Conservation (phyloP, 2,888 invertebrate species). For the Caenorhabditis sp. region DNA sequence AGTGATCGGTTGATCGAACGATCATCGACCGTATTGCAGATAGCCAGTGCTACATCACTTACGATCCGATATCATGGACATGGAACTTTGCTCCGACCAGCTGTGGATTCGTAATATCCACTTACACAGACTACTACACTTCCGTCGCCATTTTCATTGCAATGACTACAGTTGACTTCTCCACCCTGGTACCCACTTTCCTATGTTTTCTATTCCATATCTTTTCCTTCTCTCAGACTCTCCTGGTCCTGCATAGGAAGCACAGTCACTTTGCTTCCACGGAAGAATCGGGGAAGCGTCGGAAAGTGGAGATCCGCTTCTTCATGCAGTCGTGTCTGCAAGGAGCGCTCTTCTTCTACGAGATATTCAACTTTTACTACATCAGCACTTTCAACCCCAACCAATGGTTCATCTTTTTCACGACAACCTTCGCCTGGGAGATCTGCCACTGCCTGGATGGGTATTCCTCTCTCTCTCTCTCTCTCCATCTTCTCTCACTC, state of each 20-base stretch:
- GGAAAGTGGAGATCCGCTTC: constrained; percentile 59
- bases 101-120: constrained; percentile 61
- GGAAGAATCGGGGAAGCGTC: constrained; percentile 20
- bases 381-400: constrained; percentile 48
- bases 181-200: constrained; percentile 51
- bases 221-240: no score
- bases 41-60: constrained; percentile 55
- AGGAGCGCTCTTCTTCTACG: constrained; percentile 63
- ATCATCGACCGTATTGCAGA: no score
- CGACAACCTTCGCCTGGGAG: constrained; percentile 63
- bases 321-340: constrained; percentile 62
- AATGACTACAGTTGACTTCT: constrained; percentile 57
- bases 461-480: constrained; percentile 5
- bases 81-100: constrained; percentile 59
- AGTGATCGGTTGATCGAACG: no score
- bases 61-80: constrained; percentile 42
- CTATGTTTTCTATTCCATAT: no score
- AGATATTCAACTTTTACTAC: constrained; percentile 64
- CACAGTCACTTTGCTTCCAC: constrained; percentile 40
- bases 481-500: background rate
- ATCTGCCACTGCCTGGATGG: constrained; percentile 65
- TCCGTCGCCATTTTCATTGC: constrained; percentile 55
- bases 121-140: constrained; percentile 63
- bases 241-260: constrained; percentile 36
- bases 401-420: constrained; percentile 59